Percentiles rank a stretch among this genome's conserved stretches.
phyloP scores from a whole-genome alignment of 2,113 vertebrate genomes.

The Heterochromis multidens region DNA sequence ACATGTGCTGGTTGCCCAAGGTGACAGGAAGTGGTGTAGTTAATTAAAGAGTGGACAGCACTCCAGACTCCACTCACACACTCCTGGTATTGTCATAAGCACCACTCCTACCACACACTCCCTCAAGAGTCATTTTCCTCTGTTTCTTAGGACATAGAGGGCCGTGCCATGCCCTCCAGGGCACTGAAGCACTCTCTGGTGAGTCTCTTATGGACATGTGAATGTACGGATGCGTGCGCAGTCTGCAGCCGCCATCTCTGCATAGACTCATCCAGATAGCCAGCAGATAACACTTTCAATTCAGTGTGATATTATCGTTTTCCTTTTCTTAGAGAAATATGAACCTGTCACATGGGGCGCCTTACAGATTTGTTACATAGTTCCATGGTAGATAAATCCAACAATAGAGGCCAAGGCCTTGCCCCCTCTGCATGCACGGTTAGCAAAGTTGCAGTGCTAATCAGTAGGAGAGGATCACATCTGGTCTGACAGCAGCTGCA shows the following conservation, averaged over 20 bases:
- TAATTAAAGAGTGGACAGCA: constrained; percentile 72
- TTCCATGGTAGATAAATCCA: constrained; percentile 61
- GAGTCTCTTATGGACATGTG: constrained; percentile 13
- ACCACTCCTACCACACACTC: constrained; percentile 59
- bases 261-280: constrained; percentile 59
- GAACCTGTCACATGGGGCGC: constrained; percentile 61
- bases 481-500: constrained; percentile 73
- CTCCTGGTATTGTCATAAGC: constrained; percentile 64
- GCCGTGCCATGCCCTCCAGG: constrained; percentile 6
- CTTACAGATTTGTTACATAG: constrained; percentile 71
- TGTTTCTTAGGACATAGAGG: constrained; percentile 51
- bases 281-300: constrained; percentile 64
- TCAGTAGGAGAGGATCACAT: constrained; percentile 67
- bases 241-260: constrained; percentile 24
- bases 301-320: constrained; percentile 66
- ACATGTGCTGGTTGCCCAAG: constrained; percentile 36
- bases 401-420: constrained; percentile 68
- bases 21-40: constrained; percentile 49
- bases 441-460: constrained; percentile 55
- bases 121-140: constrained; percentile 67
- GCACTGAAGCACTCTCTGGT: constrained; percentile 6
- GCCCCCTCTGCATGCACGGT: constrained; percentile 55
- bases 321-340: constrained; percentile 67
- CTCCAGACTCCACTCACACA: constrained; percentile 59
- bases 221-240: neutral